Evolutionary conservation across 2,113 vertebrate species (phyloP).

Genomic region (Syrmaticus mikado): DNA sequence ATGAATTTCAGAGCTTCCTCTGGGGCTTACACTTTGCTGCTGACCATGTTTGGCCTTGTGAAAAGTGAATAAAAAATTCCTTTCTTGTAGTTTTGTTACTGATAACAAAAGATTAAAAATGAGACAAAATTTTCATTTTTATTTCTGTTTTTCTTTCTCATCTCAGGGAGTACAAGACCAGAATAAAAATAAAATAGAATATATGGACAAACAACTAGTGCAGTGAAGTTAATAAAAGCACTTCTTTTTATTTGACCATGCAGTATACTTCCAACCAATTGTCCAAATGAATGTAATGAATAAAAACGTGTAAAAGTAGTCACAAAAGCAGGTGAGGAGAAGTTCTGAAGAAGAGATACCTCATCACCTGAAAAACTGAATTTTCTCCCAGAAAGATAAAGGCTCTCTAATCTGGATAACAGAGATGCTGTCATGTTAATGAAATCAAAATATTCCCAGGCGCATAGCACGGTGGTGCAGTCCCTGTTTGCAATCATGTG

Average conservation of each 20-base stretch:
- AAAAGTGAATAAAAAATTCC: not conserved
- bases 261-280: not conserved
- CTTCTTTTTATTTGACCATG: not conserved
- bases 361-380: not conserved
- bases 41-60: not conserved
- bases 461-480: rapidly evolving
- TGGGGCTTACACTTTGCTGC: not conserved
- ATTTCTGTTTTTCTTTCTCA: not conserved
- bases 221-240: not conserved
- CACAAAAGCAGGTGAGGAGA: not conserved
- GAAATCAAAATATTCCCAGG: not conserved
- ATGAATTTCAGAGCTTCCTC: not conserved
- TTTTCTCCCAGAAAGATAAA: not conserved
- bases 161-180: not conserved
- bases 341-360: not conserved
- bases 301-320: not conserved
- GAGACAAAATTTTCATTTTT: not conserved
- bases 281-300: not conserved
- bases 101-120: not conserved
- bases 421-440: not conserved
- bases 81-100: not conserved
- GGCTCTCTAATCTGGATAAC: not conserved
- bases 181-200: rapidly evolving
- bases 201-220: not conserved
- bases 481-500: not conserved